phyloP scores from a whole-genome alignment of 2,888 invertebrate species.

The Mythimna ferrago region DNA sequence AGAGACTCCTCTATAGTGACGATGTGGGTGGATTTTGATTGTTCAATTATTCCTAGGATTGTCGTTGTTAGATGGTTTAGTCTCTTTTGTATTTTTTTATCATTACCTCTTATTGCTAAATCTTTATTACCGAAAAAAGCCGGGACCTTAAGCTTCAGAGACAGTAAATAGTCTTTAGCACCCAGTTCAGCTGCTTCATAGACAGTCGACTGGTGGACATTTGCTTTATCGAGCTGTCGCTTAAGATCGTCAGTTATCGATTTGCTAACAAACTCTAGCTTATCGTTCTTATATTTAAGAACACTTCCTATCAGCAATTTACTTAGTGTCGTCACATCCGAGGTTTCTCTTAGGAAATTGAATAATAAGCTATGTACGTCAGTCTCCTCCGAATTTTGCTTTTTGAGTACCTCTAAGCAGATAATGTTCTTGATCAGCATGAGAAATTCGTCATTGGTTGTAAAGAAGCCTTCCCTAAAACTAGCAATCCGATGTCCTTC shows the following conservation, averaged over 20 bases:
- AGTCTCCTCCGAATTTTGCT: neutral
- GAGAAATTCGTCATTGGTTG: slow-evolving; percentile 32
- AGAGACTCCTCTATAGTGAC: slow-evolving; percentile 43
- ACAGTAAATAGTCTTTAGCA: slow-evolving; percentile 27
- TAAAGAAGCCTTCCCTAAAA: slow-evolving; percentile 50
- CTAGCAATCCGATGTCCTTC: slow-evolving; percentile 39
- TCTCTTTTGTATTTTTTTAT: slow-evolving; percentile 37
- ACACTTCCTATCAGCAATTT: slow-evolving; percentile 27
- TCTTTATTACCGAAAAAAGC: slow-evolving; percentile 55
- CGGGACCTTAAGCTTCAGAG: slow-evolving; percentile 47
- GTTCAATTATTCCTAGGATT: slow-evolving; percentile 27
- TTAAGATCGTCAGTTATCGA: neutral
- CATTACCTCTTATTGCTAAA: slow-evolving; percentile 41
- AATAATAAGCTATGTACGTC: slow-evolving; percentile 3
- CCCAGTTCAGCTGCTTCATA: slow-evolving; percentile 13
- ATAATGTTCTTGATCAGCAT: slow-evolving; percentile 39
- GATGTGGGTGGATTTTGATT: slow-evolving; percentile 8
- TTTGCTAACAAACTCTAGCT: slow-evolving; percentile 45
- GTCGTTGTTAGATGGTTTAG: slow-evolving; percentile 20
- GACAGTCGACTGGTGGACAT: neutral
- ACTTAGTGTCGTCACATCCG: slow-evolving; percentile 19
- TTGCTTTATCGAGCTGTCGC: neutral
- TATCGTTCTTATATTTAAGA: slow-evolving; percentile 22
- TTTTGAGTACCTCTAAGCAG: slow-evolving; percentile 38
- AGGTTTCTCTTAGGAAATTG: slow-evolving; percentile 22